These are phyloP conservation scores for Rhingia rostrata DNA, from an alignment of 2,888 invertebrate species.

Conservation along the genomic window DNA sequence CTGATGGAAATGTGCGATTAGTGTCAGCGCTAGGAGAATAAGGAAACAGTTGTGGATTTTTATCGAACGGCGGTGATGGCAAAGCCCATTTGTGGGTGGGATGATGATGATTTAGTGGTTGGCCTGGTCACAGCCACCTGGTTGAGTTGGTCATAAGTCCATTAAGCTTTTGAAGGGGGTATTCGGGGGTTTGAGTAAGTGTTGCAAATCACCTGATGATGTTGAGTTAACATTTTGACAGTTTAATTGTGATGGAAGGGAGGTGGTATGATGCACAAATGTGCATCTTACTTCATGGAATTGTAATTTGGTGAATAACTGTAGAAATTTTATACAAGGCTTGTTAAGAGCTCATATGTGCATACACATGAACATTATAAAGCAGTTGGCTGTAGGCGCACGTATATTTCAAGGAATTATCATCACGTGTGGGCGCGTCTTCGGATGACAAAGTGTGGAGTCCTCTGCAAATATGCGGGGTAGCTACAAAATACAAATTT, in stretches of 20 bases:
- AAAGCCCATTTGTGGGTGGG: neutral
- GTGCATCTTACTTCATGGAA: too few species aligned
- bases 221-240: slow-evolving; percentile 1
- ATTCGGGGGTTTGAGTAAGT: neutral
- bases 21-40: slow-evolving; percentile 54
- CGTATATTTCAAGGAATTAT: too few species aligned
- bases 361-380: too few species aligned
- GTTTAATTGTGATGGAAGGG: neutral
- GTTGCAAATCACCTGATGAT: neutral
- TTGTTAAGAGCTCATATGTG: too few species aligned
- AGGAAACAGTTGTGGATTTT: slow-evolving; percentile 40
- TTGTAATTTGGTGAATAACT: too few species aligned
- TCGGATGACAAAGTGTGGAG: too few species aligned
- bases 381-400: too few species aligned
- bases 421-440: too few species aligned
- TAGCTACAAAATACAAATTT: too few species aligned
- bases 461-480: too few species aligned
- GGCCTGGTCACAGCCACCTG: slow-evolving; percentile 2
- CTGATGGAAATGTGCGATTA: slow-evolving; percentile 68
- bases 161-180: neutral
- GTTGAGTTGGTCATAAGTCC: neutral
- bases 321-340: too few species aligned
- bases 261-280: too few species aligned
- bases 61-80: neutral
- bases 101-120: neutral